phyloP scores from a whole-genome alignment of 2,888 invertebrate genomes.

The Harmothoe impar region DNA sequence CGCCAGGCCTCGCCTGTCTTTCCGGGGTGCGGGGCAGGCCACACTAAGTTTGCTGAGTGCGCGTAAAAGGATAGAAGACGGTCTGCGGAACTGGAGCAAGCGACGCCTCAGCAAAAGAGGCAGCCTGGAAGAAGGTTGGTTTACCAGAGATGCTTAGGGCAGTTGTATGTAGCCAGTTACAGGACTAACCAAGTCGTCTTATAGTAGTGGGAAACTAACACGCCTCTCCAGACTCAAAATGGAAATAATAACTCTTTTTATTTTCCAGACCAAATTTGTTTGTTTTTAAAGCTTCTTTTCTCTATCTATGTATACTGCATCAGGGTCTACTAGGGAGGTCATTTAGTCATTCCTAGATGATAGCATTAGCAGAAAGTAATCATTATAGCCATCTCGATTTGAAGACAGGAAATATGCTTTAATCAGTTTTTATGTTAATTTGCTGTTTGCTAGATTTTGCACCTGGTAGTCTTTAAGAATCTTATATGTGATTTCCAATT shows the following conservation, averaged over 20 bases:
- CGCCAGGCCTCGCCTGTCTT: conserved; percentile 78
- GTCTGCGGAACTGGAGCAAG: conserved; percentile 88
- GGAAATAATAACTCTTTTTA: neutral
- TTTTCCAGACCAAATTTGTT: neutral
- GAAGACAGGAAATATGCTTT: no score
- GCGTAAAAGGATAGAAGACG: conserved; percentile 93
- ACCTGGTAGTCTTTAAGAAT: neutral
- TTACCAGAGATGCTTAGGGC: neutral
- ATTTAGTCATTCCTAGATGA: no score
- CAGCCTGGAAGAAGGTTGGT: conserved; percentile 90
- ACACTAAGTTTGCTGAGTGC: conserved; percentile 83
- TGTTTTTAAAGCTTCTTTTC: neutral
- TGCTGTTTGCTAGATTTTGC: neutral
- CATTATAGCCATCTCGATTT: no score
- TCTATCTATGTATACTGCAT: neutral
- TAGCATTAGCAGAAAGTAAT: no score
- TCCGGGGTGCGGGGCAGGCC: conserved; percentile 83
- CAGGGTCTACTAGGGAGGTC: no score
- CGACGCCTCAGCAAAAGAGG: conserved; percentile 89
- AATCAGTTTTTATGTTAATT: neutral
- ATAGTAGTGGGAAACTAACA: no score
- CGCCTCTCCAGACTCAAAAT: no score
- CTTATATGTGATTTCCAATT: conserved; percentile 21
- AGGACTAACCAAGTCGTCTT: neutral
- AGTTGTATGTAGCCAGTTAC: neutral